Conservation (phyloP, 2,888 invertebrate genomes). For the Cerceris ruficornis region DNA sequence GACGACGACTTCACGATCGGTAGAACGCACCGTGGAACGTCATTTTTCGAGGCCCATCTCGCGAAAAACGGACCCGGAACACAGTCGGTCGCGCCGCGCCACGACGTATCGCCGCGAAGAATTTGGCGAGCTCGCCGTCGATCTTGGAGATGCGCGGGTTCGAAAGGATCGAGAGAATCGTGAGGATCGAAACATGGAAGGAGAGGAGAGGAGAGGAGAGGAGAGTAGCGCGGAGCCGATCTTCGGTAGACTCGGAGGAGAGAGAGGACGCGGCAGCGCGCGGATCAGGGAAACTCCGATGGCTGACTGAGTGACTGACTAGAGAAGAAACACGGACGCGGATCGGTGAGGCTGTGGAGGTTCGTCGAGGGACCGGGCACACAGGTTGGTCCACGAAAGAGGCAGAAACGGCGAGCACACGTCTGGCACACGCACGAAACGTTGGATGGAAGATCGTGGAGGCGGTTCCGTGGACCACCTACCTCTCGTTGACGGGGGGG, state of each 20-base stretch:
- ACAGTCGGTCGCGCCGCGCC: too few relatives aligned
- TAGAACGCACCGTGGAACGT: too few relatives aligned
- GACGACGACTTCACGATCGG: too few relatives aligned
- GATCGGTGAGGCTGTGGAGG: slow-evolving; percentile 42
- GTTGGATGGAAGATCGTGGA: slow-evolving; percentile 75
- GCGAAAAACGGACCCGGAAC: too few relatives aligned
- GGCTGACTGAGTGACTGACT: slow-evolving; percentile 69
- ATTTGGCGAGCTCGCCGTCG: too few relatives aligned
- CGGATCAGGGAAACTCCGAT: slow-evolving; percentile 67
- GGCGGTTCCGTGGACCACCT: slow-evolving; percentile 80
- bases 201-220: too few relatives aligned
- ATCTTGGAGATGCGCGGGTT: slow-evolving; percentile 18
- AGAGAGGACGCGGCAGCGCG: slow-evolving; percentile 40
- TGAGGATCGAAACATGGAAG: too few relatives aligned
- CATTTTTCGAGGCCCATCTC: too few relatives aligned
- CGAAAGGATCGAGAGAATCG: slow-evolving; percentile 13
- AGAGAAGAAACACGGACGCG: slow-evolving; percentile 64
- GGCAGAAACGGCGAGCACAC: slow-evolving; percentile 65
- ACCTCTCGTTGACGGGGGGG: slow-evolving; percentile 55
- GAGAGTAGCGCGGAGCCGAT: too few relatives aligned
- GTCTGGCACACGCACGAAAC: slow-evolving; percentile 69
- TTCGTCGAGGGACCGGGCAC: slow-evolving; percentile 51
- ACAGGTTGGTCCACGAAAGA: slow-evolving; percentile 71
- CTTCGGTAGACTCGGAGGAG: neutral
- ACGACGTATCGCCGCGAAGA: too few relatives aligned